Evolutionary conservation across 2,797 vertebrate genomes (phyloP), one percentile per base, ranked within the genome.

Genomic region (Danio jaintianensis): DNA sequence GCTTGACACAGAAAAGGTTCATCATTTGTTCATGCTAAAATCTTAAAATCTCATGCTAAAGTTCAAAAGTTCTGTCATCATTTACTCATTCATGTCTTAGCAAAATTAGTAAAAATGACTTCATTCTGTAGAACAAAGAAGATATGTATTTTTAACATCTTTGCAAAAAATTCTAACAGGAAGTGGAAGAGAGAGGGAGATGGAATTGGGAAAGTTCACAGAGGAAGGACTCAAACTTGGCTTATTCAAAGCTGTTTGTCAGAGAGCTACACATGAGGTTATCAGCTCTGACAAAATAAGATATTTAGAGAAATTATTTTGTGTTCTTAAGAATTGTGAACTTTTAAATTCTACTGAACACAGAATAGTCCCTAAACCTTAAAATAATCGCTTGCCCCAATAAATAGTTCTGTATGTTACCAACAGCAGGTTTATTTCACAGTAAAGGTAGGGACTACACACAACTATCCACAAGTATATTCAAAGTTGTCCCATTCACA

Each of bases 401-500:
- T n/a, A 8, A 69, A 48, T 15, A 6, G 12, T 64, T 64, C 4
- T n/a, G 13, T 22, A 68, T 20, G 13, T 48, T 61, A 12, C 55
- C 20, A 69, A 70, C 18, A 58, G 10, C 43, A 42, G 18, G 45
- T 40, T 20, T 42, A 29, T n/a, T 45, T 62, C 40, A 68, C 29
- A 56, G 50, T 77, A 67, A 61, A 78, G 66, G 66, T 70, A 59
- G 12, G 12, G 59, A 53, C 61, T 55, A 16, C 4, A 2, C 48
- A 20, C 42, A 52, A 47, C 78, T 66, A 67, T 83, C 66, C 52
- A 66, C 67, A 58, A 56, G 63, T 38, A 70, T 50, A 70, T 59
- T 80, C 52, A 61, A 20, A 64, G 55, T 74, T 74, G 82, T 79
- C 62, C 71, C 52, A 36, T 55, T 86, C 73, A 87, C 82, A 68